Percentiles rank a stretch among this genome's conserved stretches.
Conservation (phyloP, 1,140 invertebrate genomes). For the Phocides pigmalion region DNA sequence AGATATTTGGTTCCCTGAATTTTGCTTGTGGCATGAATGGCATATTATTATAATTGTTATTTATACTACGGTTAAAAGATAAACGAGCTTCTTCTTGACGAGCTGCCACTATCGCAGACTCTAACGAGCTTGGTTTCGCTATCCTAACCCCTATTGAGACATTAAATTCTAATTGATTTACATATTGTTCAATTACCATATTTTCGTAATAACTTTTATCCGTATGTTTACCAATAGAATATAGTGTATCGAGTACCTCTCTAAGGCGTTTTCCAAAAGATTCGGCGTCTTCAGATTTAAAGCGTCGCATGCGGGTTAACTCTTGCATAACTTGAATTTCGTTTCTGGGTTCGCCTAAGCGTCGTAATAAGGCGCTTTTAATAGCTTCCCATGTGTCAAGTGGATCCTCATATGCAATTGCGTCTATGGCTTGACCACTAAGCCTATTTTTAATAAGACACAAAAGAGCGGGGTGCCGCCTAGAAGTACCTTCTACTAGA, state of each 20-base stretch:
- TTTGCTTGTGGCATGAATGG: neutral
- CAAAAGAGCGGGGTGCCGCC: too few relatives aligned
- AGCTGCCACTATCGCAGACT: constrained; percentile 24
- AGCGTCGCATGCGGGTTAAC: too few relatives aligned
- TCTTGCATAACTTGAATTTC: too few relatives aligned
- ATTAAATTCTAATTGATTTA: constrained; percentile 35
- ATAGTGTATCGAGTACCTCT: constrained; percentile 33
- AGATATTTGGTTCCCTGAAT: too few relatives aligned
- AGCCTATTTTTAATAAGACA: constrained; percentile 37
- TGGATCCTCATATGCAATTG: constrained; percentile 28
- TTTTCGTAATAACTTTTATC: constrained; percentile 37
- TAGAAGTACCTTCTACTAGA: too few relatives aligned
- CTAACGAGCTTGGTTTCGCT: constrained; percentile 30
- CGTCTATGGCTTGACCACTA: constrained; percentile 30
- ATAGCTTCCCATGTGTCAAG: constrained; percentile 28
- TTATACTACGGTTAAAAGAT: constrained; percentile 14
- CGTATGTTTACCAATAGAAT: constrained; percentile 27
- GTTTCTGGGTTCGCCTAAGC: too few relatives aligned
- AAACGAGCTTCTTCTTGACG: constrained; percentile 35
- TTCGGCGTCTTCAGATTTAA: too few relatives aligned
- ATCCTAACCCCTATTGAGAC: constrained; percentile 36
- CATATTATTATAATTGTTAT: constrained; percentile 12
- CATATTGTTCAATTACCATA: constrained; percentile 38
- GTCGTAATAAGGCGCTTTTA: constrained; percentile 28
- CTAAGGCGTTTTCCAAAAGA: too few relatives aligned